phyloP scores from a whole-genome alignment of 2,797 vertebrate species.

The Acipenser oxyrinchus region DNA sequence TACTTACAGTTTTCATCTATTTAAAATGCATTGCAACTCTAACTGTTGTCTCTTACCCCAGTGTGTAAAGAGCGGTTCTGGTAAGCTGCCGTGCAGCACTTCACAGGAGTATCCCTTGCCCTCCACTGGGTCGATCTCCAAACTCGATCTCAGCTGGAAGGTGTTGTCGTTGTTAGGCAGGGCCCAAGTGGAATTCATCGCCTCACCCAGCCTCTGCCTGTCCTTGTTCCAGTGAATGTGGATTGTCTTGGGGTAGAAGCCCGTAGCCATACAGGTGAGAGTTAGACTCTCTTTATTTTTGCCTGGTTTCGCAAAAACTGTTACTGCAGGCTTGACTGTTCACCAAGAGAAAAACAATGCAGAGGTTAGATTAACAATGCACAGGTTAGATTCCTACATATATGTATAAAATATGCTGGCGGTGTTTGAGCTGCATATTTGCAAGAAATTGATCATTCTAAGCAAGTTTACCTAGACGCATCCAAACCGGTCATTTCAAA shows the following conservation, averaged over 20 bases:
- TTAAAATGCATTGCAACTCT: no score
- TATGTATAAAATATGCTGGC: no score
- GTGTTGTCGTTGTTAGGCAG: constrained; percentile 41
- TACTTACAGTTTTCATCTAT: no score
- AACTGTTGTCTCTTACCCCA: constrained; percentile 34
- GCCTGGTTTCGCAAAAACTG: background rate
- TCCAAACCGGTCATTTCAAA: no score
- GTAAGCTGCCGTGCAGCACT: background rate
- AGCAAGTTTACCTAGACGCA: no score
- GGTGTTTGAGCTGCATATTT: no score
- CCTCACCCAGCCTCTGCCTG: accelerated
- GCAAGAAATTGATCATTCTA: no score
- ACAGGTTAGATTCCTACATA: background rate
- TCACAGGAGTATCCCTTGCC: constrained; percentile 13
- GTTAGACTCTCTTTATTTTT: accelerated
- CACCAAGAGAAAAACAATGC: background rate
- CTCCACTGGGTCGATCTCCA: constrained; percentile 35
- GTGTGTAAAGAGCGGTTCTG: accelerated
- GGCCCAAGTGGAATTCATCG: background rate
- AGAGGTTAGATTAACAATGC: background rate
- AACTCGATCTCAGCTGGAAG: constrained; percentile 31
- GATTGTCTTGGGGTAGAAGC: constrained; percentile 38
- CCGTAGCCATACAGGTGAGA: constrained; percentile 49
- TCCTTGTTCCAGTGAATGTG: constrained; percentile 7
- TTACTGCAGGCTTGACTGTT: background rate